Evolutionary conservation across 2,888 invertebrate genomes (phyloP).

Genomic region (Mongoloraphidia duomilia): DNA sequence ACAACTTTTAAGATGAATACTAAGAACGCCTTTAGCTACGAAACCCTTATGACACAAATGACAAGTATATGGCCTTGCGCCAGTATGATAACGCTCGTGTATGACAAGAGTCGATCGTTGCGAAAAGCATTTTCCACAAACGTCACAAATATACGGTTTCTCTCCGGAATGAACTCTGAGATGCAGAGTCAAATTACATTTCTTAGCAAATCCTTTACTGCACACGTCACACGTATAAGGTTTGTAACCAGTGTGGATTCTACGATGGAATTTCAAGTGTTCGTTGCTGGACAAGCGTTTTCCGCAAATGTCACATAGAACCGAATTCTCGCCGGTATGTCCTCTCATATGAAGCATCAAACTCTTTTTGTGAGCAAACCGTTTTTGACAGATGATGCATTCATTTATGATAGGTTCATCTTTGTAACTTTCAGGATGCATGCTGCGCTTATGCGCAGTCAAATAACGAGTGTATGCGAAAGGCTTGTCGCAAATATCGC

Average conservation of each 20-base stretch:
- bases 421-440: constrained; percentile 32
- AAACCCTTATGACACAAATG: constrained; percentile 43
- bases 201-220: constrained; percentile 42
- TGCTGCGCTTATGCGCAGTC: constrained; percentile 33
- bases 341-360: constrained; percentile 28
- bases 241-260: constrained; percentile 38
- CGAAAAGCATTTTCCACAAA: constrained; percentile 46
- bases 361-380: constrained; percentile 29
- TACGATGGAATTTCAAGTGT: constrained; percentile 37
- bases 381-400: constrained; percentile 29
- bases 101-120: constrained; percentile 45
- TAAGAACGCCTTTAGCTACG: constrained; percentile 45
- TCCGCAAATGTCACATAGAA: constrained; percentile 44
- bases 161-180: constrained; percentile 46
- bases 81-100: constrained; percentile 45
- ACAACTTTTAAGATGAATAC: constrained; percentile 42
- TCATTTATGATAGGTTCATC: constrained; percentile 24
- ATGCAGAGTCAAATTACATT: constrained; percentile 43
- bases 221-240: constrained; percentile 28
- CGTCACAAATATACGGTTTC: constrained; percentile 43
- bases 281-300: constrained; percentile 36
- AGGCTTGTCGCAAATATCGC: constrained; percentile 37
- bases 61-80: constrained; percentile 43
- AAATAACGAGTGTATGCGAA: constrained; percentile 33
- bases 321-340: constrained; percentile 34